Percentiles rank a stretch among this genome's conserved stretches.
phyloP scores from a whole-genome alignment of 1,140 invertebrate genomes.

The Aphis craccivora region DNA sequence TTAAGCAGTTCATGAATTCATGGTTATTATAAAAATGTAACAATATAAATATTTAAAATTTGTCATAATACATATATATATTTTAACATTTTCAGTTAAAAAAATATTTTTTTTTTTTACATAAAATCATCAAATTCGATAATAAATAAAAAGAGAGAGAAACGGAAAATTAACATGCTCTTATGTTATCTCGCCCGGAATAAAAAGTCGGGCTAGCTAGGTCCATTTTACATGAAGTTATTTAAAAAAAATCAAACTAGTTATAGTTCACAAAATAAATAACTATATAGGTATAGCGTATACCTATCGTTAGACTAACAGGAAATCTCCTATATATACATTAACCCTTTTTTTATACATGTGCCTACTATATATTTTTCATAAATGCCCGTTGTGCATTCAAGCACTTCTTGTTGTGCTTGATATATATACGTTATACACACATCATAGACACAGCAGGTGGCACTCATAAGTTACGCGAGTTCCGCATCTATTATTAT shows the following conservation, averaged over 20 bases:
- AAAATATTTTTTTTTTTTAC: no score
- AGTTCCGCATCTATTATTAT: background rate
- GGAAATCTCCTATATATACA: background rate
- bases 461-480: constrained; percentile 5
- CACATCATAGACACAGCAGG: background rate
- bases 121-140: no score
- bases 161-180: no score
- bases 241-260: background rate
- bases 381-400: constrained; percentile 4
- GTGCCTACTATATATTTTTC: background rate
- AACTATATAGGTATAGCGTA: background rate
- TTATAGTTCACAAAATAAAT: background rate
- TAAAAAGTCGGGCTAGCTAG: no score
- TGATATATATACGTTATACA: background rate
- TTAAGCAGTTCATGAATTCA: background rate
- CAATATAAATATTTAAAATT: background rate
- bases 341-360: background rate
- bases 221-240: no score
- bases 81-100: no score
- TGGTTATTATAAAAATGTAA: background rate
- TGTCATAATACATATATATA: no score
- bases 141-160: no score
- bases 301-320: background rate
- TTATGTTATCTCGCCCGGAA: no score
- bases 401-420: constrained; percentile 4